These are phyloP conservation scores for Cacatua alba DNA, from an alignment of 2,113 vertebrate genomes.

Conservation along the genomic window DNA sequence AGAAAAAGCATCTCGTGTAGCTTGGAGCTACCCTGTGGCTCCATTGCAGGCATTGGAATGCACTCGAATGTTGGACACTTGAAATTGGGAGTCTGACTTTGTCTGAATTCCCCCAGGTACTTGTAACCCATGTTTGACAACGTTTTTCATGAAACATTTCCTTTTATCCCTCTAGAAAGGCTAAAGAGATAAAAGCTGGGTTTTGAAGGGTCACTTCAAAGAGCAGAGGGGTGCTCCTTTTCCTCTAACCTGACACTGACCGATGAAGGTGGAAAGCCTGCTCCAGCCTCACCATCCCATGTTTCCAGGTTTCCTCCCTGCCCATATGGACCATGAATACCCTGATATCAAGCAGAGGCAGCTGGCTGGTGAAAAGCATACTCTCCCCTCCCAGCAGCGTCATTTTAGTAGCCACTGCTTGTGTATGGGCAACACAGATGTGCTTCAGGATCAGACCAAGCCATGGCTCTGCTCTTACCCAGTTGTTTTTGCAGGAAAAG, in stretches of 20 bases:
- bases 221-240: neutral
- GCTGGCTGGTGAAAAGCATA: neutral
- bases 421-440: accelerated
- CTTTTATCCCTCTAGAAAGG: neutral
- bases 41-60: neutral
- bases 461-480: neutral
- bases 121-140: neutral
- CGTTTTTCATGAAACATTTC: neutral
- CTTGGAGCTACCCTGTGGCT: neutral
- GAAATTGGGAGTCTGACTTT: neutral
- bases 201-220: neutral
- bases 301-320: neutral
- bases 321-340: accelerated
- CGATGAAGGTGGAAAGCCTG: neutral
- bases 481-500: neutral
- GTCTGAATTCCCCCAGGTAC: neutral
- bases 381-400: neutral
- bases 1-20: neutral
- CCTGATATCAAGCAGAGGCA: neutral
- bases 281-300: accelerated
- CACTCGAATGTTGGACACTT: neutral
- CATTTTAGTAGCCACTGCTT: neutral
- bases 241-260: neutral
- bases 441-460: neutral
- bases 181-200: neutral